Conservation (phyloP, 2,113 vertebrate genomes). For the Lophius piscatorius region DNA sequence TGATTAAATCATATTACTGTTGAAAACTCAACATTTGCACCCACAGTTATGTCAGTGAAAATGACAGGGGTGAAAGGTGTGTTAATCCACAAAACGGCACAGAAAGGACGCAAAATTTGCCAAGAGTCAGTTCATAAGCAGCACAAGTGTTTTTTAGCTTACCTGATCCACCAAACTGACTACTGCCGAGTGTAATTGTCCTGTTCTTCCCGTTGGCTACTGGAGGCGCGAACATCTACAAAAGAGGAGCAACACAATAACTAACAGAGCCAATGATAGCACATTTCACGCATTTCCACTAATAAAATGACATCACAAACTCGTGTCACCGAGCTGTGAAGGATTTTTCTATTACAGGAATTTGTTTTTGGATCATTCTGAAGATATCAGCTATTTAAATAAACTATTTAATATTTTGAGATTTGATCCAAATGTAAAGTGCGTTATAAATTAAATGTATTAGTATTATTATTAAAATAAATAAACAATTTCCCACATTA, state of each 20-base stretch:
- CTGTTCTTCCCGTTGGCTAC: constrained; percentile 97
- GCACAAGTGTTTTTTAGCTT: constrained; percentile 39
- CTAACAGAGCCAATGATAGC: constrained; percentile 45
- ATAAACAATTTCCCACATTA: no score
- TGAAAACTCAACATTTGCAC: background rate
- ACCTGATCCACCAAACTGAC: constrained; percentile 94
- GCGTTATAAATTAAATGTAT: no score
- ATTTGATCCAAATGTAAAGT: no score
- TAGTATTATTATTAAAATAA: no score
- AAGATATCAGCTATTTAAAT: constrained; percentile 1
- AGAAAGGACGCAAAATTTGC: background rate
- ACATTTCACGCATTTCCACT: constrained; percentile 65
- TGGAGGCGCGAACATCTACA: constrained; percentile 97
- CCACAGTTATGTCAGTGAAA: background rate
- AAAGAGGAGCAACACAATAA: constrained; percentile 45
- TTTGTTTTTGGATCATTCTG: constrained; percentile 6
- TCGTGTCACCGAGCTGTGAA: constrained; percentile 5
- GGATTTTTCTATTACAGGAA: background rate
- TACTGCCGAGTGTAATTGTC: constrained; percentile 90
- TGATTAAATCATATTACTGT: background rate
- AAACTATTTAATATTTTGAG: no score
- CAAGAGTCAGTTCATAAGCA: background rate
- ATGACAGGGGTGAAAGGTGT: background rate
- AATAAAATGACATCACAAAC: constrained; percentile 35
- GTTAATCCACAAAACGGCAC: background rate